A percentile compares a stretch with the other conserved stretches of the same genome.
phyloP scores from a whole-genome alignment of 1,140 invertebrate genomes.

The Cydia fagiglandana region DNA sequence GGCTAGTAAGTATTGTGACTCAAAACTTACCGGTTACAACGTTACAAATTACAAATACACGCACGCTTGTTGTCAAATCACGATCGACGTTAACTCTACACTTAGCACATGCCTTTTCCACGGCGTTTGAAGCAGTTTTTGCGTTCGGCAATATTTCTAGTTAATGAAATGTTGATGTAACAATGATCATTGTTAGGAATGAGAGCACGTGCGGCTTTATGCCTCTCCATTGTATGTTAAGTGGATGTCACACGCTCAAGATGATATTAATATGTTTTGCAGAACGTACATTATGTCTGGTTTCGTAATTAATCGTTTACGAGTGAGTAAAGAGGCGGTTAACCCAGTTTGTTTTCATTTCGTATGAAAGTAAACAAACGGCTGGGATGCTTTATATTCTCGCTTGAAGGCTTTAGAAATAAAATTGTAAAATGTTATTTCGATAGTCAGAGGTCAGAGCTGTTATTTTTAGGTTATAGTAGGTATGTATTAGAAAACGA shows the following conservation, averaged over 20 bases:
- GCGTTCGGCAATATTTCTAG: conserved; percentile 38
- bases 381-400: neutral
- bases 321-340: neutral
- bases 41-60: conserved; percentile 4
- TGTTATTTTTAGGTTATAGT: too few species aligned
- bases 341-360: conserved; percentile 8
- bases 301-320: conserved; percentile 21
- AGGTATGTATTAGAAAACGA: too few species aligned
- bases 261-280: conserved; percentile 25
- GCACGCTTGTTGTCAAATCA: neutral
- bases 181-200: conserved; percentile 67
- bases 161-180: conserved; percentile 55
- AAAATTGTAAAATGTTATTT: neutral
- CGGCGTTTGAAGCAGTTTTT: conserved; percentile 26
- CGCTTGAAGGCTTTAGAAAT: neutral
- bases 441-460: too few species aligned
- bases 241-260: conserved; percentile 45
- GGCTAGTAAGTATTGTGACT: neutral
- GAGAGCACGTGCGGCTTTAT: conserved; percentile 63
- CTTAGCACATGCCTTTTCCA: conserved; percentile 18
- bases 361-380: conserved; percentile 12
- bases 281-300: conserved; percentile 8
- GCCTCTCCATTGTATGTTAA: conserved; percentile 67
- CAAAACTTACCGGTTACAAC: neutral
- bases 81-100: neutral